Base-by-base conservation (phyloP, 37 sponge, comb jelly and placozoan genomes). In the Geodia barretti region DNA sequence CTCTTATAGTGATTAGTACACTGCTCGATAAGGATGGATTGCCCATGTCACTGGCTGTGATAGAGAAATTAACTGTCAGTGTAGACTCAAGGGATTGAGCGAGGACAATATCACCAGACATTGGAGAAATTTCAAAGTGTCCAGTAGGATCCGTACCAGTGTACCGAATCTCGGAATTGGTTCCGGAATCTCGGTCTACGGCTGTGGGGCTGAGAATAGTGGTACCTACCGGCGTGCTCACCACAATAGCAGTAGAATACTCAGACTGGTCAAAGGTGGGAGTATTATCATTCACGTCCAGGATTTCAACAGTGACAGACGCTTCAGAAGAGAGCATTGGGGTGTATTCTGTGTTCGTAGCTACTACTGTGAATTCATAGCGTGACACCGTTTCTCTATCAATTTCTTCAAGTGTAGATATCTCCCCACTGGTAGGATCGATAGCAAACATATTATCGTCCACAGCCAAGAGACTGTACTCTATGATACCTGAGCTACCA, bases 211-310 rank as follows among this genome's bases (percentile, higher is more conserved):
- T 64, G 3, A 77, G 36, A 41, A 89, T 31, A 4, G 47, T 21
- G 4, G 67, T 40, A 5, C 72, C 72, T 0, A 68, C 73, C 3
- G 40, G 43, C 5, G 26, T 1, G 4, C 67, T 32, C 11, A 36
- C 72, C 38, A 54, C 64, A 47, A 84, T 43, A 4, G 73, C 33
- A 20, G 54, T 84, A 0, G 62, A 11, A 38, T 40, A 77, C 0
- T 21, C 24, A 19, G 59, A 9, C 30, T 40, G 35, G n/a, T 34
- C 41, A 30, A 91, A 86, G 5, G 32, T 25, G 0, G 92, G 92
- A 1, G 73, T 36, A 67, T 84, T 84, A 33, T 90, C 90, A 68
- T 90, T 84, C 41, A 74, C 72, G 58, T 90, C 90, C 25, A 58
- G 37, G 4, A 90, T 25, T 0, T 14, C 32, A 25, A 90, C 62